Base-by-base conservation (phyloP, 2,888 invertebrate genomes). In the Drosophila histrio region DNA sequence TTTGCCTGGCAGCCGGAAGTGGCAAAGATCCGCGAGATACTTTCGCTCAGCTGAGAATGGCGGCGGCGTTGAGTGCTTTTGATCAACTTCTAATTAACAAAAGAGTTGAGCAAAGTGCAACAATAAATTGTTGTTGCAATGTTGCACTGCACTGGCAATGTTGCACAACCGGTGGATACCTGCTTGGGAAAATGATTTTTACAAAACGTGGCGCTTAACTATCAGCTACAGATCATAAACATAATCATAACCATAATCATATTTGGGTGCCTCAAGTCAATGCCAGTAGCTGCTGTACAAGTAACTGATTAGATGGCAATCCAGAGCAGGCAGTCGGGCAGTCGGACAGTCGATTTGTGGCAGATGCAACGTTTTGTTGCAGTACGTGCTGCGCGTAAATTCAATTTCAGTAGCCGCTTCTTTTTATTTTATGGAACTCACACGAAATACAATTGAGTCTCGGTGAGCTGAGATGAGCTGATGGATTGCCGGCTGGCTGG, bases 331-430 rank as follows among this genome's bases (percentile, higher is more conserved):
- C 50, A 19, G 38, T 3, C n/a, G 11, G 21, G 17, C 50, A 24
- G 50, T 39, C 53, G 39, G 41, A 39, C 50, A 36, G 28, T n/a
- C 30, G 52, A 58, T 52, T 49, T 60, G 59, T 56, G 46, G 59
- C 76, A 79, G 77, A 84, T 88, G 86, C 81, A 89, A 77, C 91
- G 89, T 91, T 91, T 91, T 91, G 81, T 82, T 53, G 90, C 77
- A 56, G 90, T 91, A 91, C 91, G 91, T 91, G 91, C 89, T 78
- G 77, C 83, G 82, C 85, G 90, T 88, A 89, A 91, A 91, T 91
- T 91, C 88, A 85, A 85, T 85, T 85, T 85, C 84, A 88, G 77
- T 89, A 89, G 87, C 87, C 71, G 61, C 52, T 30, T 22, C 49
- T 30, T 22, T 26, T 54, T n/a, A n/a, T 50, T 68, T 69, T 69